A percentile compares a stretch with the other conserved stretches of the same genome.
These are phyloP conservation scores for Xylota segnis DNA, from an alignment of 2,888 invertebrate species.

Conservation along the genomic window DNA sequence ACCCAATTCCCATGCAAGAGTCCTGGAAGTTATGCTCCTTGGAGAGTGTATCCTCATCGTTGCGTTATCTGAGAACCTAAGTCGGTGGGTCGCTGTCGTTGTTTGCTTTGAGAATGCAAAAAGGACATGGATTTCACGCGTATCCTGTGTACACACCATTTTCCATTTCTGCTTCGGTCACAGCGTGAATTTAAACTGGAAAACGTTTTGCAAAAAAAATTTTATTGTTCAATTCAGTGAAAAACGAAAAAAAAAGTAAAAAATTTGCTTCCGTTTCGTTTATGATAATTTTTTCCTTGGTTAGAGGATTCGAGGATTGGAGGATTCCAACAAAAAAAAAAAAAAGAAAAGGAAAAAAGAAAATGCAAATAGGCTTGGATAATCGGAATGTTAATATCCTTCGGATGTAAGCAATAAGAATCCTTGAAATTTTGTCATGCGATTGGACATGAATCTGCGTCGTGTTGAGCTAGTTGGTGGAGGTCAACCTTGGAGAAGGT, in stretches of 20 bases:
- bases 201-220: not conserved
- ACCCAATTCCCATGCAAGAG: not conserved
- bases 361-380: constrained; percentile 12
- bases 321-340: too few relatives aligned
- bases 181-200: not conserved
- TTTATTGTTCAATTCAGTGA: not conserved
- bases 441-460: not conserved
- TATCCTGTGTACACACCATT: not conserved
- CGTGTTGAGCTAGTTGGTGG: not conserved
- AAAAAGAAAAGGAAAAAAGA: not conserved
- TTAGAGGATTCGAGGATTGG: too few relatives aligned
- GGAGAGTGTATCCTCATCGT: constrained; percentile 33
- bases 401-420: constrained; percentile 10
- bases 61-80: constrained; percentile 1
- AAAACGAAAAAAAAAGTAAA: not conserved
- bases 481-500: not conserved
- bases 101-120: constrained; percentile 36
- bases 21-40: constrained; percentile 62
- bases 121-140: constrained; percentile 12
- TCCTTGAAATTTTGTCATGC: not conserved
- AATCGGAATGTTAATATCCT: constrained; percentile 13
- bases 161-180: too few relatives aligned
- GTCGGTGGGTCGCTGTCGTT: not conserved
- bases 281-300: not conserved
- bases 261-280: not conserved